Evolutionary conservation across 1,140 invertebrate genomes (phyloP).

Genomic region (Glossosoma conforme): DNA sequence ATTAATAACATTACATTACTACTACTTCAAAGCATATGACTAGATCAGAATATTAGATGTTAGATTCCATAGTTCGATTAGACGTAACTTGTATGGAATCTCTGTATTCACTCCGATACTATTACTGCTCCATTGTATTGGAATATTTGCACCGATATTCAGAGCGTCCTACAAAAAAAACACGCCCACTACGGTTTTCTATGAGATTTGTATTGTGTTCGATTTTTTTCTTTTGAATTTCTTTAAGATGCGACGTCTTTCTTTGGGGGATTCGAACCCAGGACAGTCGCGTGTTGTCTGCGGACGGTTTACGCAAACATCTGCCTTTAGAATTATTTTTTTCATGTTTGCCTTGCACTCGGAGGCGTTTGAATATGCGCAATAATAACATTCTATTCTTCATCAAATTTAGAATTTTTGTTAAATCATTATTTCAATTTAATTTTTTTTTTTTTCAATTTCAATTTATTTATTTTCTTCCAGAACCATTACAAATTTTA

Average conservation of each 20-base stretch:
- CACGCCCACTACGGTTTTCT: slow-evolving; percentile 10
- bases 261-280: slow-evolving; percentile 4
- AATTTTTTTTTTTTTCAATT: no score
- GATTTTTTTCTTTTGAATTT: slow-evolving; percentile 12
- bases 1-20: no score
- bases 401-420: no score
- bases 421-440: no score
- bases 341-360: not conserved
- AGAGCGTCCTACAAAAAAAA: no score
- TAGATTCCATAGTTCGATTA: slow-evolving; percentile 24
- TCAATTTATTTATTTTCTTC: no score
- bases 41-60: no score
- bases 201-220: slow-evolving; percentile 22
- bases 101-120: slow-evolving; percentile 19
- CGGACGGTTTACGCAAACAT: slow-evolving; percentile 29
- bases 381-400: no score
- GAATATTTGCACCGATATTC: slow-evolving; percentile 13
- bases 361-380: not conserved
- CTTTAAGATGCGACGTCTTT: no score
- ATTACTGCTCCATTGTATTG: slow-evolving; percentile 23
- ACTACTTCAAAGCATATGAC: no score
- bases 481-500: no score
- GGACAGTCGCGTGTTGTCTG: slow-evolving; percentile 22
- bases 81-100: slow-evolving; percentile 17
- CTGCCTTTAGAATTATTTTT: slow-evolving; percentile 19